Evolutionary conservation across 2,888 invertebrate genomes (phyloP), one percentile per base, ranked within the genome.

Genomic region (Catocala nupta): DNA sequence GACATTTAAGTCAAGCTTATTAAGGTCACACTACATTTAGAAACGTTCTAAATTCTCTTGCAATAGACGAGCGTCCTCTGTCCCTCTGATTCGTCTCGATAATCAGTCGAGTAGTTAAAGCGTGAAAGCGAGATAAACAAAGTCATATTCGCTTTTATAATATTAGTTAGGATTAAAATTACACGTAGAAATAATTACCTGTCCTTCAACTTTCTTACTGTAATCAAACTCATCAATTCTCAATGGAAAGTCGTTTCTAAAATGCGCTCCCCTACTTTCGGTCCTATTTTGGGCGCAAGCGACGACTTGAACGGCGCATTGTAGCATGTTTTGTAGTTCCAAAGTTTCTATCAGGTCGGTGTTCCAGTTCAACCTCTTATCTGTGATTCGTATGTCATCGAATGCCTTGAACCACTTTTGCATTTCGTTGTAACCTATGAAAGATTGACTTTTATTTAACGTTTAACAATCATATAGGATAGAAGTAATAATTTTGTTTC

Each of bases 191-290:
- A 25, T 25, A 50, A 33, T 51, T 73, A 95, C 91, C 90, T 99
- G 99, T 5, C 97, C 97, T 61, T 97, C 96, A 4, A 96, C 65
- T 0, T 98, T 96, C 84, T 99, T 99, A 80, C 96, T 96, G 86
- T 98, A 99, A 89, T 99, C 99, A 83, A 95, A 97, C 91, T 99
- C 99, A 89, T 99, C 99, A 1, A 96, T 80, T 75, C 99, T 95
- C n/a, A 93, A 93, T 80, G 98, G 98, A 87, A 95, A 99, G 90
- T 99, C 99, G 87, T 99, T 99, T 59, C 99, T 95, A 45, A 99
- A 99, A 88, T 99, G 99, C 3, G 99, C 99, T n/a, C 99, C 99
- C 65, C 99, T 96, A 59, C 99, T 99, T 91, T 99, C 99, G 73
- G 97, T 98, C 50, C 99, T 95, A 75, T 97, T 97, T 88, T 97